Evolutionary conservation across 2,888 invertebrate genomes (phyloP).

Genomic region (Megalurothrips usitatus): DNA sequence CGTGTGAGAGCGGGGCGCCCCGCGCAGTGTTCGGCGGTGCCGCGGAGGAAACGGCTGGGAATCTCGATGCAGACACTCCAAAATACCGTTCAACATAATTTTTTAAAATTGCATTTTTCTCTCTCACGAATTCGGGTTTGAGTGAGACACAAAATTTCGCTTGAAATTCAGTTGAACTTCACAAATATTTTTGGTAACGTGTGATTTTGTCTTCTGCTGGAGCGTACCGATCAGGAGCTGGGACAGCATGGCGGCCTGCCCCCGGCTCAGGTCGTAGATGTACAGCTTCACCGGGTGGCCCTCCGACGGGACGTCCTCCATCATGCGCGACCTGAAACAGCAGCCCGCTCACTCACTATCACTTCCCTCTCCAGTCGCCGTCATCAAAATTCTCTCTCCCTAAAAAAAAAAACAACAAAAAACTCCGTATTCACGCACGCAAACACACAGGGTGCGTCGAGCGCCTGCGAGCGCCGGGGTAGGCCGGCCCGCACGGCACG

Average conservation of each 20-base stretch:
- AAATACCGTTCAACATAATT: no score
- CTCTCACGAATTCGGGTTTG: no score
- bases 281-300: conserved; percentile 6
- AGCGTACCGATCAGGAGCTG: background rate
- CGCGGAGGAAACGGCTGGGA: conserved; percentile 37
- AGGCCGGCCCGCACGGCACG: background rate
- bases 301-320: background rate
- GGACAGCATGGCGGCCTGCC: background rate
- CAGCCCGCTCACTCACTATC: background rate
- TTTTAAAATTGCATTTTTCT: no score
- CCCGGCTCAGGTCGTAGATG: background rate
- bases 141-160: no score
- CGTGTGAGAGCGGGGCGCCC: conserved; percentile 28
- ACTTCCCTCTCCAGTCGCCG: no score
- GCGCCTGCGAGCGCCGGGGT: background rate
- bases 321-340: background rate
- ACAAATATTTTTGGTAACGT: no score
- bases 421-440: background rate
- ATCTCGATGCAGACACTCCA: background rate
- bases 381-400: no score
- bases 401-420: no score
- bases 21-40: conserved; percentile 32
- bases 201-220: no score
- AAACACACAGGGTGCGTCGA: background rate
- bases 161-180: no score